phyloP scores from a whole-genome alignment of 1,140 invertebrate genomes.

The Zaprionus tsacasi region DNA sequence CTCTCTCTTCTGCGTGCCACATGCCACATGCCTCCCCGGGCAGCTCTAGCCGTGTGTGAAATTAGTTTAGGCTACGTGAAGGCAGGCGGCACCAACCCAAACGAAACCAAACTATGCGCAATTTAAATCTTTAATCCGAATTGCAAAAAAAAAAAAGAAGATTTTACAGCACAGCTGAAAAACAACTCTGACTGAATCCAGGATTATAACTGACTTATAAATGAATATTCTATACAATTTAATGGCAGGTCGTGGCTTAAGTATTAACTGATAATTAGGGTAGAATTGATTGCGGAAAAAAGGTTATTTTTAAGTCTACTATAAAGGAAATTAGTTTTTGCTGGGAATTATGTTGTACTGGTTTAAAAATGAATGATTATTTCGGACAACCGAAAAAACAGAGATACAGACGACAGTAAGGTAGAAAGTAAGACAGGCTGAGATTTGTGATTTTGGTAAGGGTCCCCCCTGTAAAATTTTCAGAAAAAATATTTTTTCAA shows the following conservation, averaged over 20 bases:
- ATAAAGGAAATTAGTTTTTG: neutral
- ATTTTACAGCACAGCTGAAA: neutral
- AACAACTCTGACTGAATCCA: neutral
- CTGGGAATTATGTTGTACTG: neutral
- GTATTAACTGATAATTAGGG: neutral
- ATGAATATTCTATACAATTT: neutral
- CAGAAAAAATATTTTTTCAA: too few relatives aligned
- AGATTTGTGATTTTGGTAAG: too few relatives aligned
- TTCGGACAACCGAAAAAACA: neutral
- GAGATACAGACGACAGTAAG: too few relatives aligned
- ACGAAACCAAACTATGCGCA: neutral
- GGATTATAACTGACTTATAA: neutral
- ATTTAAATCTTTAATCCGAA: constrained; percentile 27
- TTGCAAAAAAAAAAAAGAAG: constrained; percentile 1
- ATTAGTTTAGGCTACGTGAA: constrained; percentile 55
- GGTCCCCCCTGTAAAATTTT: too few relatives aligned
- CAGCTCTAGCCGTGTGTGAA: constrained; percentile 55
- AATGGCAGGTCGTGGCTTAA: neutral
- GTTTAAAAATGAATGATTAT: neutral
- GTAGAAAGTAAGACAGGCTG: too few relatives aligned
- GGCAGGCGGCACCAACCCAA: neutral
- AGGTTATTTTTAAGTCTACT: too few relatives aligned
- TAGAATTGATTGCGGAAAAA: neutral
- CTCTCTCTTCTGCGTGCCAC: neutral
- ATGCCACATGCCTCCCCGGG: constrained; percentile 10